These are phyloP conservation scores for Sphaerophoria taeniata DNA, from an alignment of 2,888 invertebrate species.

Conservation along the genomic window DNA sequence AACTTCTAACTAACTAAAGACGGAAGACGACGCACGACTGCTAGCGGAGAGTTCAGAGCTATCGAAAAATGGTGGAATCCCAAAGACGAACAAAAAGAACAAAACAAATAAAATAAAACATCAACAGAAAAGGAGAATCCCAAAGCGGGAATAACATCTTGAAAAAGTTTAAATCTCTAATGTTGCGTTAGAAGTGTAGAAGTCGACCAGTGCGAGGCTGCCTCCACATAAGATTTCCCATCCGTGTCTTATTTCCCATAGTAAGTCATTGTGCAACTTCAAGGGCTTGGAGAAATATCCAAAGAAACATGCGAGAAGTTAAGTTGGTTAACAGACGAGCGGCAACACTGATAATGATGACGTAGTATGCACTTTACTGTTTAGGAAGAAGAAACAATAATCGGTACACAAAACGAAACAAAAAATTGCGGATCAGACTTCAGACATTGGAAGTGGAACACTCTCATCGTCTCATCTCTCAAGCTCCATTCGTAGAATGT, in stretches of 20 bases:
- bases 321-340: too few species aligned
- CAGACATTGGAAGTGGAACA: constrained; percentile 23
- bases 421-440: constrained; percentile 36
- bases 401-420: constrained; percentile 18
- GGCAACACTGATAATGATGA: constrained; percentile 61
- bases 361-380: constrained; percentile 28
- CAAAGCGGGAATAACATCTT: constrained; percentile 47
- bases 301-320: too few species aligned
- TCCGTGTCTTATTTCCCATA: not conserved
- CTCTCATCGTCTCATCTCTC: not conserved
- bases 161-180: constrained; percentile 32
- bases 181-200: constrained; percentile 64
- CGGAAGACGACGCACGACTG: constrained; percentile 24
- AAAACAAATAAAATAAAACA: constrained; percentile 23
- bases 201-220: constrained; percentile 48
- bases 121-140: constrained; percentile 52
- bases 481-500: constrained; percentile 24
- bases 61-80: constrained; percentile 56
- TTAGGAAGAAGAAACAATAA: constrained; percentile 41
- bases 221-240: constrained; percentile 29
- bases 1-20: too few species aligned
- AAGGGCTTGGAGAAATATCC: not conserved
- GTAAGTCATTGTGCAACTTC: not conserved
- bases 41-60: constrained; percentile 31
- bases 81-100: constrained; percentile 36